A percentile compares a stretch with the other conserved stretches of the same genome.
Conservation (phyloP, 2,113 vertebrate species). For the Pomatostomus ruficeps region DNA sequence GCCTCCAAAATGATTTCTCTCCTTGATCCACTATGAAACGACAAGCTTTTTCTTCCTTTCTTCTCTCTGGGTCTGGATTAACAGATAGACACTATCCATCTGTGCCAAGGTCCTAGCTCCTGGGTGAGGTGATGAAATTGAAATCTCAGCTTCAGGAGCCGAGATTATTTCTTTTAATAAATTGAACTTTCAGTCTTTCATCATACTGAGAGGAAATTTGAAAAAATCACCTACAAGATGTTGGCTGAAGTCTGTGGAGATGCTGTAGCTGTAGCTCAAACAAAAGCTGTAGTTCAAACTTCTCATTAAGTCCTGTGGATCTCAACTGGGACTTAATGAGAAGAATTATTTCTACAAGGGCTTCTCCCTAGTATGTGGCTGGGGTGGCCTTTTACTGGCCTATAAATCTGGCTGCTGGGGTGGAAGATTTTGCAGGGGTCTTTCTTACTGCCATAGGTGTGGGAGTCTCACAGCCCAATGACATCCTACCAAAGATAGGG, state of each 20-base stretch:
- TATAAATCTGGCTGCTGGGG: neutral
- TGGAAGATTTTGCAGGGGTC: neutral
- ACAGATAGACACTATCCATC: neutral
- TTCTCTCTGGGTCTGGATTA: neutral
- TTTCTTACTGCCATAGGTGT: neutral
- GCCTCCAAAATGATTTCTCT: neutral
- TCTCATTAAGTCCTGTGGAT: rapidly evolving
- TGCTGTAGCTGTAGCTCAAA: neutral
- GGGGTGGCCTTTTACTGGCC: neutral
- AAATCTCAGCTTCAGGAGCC: neutral
- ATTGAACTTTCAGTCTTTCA: neutral
- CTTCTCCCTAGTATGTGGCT: neutral
- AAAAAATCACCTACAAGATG: neutral
- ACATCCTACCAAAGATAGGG: rapidly evolving
- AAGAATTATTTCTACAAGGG: neutral
- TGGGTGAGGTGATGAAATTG: neutral
- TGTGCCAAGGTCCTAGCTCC: neutral
- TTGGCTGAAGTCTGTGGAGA: neutral
- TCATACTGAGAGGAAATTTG: neutral
- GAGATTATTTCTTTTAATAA: neutral
- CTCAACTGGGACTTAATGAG: neutral
- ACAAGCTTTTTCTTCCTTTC: neutral
- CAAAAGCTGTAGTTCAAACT: neutral
- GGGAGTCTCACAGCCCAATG: neutral
- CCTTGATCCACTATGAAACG: neutral